Percentiles rank a stretch among this genome's conserved stretches.
Evolutionary conservation across 2,113 vertebrate genomes (phyloP).

Genomic region (Oxyruncus cristatus): DNA sequence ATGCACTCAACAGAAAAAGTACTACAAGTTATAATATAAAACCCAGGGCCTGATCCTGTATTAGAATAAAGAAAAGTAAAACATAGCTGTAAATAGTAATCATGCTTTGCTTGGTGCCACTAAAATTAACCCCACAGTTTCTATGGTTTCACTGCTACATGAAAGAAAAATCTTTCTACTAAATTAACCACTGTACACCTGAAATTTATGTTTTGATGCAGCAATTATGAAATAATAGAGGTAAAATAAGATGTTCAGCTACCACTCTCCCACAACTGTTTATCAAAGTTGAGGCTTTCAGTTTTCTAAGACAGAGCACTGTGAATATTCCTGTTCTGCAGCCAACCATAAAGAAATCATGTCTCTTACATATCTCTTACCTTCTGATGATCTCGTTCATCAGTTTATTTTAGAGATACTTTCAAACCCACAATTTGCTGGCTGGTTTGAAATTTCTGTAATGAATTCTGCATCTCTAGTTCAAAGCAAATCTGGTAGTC

Average conservation of each 20-base stretch:
- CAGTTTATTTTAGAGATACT: neutral
- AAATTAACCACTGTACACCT: neutral
- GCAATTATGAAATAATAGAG: neutral
- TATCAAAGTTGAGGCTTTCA: neutral
- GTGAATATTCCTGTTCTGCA: neutral
- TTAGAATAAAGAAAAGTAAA: neutral
- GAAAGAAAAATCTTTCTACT: neutral
- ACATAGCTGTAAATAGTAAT: neutral
- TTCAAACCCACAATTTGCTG: neutral
- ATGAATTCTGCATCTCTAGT: slow-evolving; percentile 4
- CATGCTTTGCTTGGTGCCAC: neutral
- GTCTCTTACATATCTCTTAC: neutral
- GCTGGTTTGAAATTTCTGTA: neutral
- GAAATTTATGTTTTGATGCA: neutral
- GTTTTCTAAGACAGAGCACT: neutral
- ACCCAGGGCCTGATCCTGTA: neutral
- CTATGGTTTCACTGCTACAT: neutral
- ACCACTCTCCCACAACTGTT: neutral
- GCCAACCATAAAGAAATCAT: neutral
- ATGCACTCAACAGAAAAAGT: neutral
- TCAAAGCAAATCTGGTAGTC: neutral
- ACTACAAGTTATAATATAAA: neutral
- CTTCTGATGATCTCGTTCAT: neutral
- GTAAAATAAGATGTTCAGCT: neutral
- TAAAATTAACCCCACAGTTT: neutral